Evolutionary conservation across 1,140 invertebrate genomes (phyloP).

Genomic region (Brachionus calyciflorus): DNA sequence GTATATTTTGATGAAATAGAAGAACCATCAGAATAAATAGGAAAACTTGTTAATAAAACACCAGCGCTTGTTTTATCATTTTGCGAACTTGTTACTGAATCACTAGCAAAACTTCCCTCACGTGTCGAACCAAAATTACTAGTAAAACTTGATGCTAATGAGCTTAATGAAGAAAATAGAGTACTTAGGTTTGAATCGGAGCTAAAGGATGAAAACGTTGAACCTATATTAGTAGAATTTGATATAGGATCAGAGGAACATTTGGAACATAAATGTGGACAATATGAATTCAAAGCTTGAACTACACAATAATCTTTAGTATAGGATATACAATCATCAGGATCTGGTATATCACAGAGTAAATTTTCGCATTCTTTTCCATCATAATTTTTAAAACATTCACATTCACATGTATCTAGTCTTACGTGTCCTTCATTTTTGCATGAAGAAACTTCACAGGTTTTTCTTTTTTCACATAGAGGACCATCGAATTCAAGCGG

Average conservation of each 20-base stretch:
- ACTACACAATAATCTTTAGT: neutral
- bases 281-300: neutral
- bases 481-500: neutral
- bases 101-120: no score
- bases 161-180: no score
- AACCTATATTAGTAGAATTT: no score
- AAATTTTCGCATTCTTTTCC: constrained; percentile 21
- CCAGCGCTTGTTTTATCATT: no score
- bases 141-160: no score
- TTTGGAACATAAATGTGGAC: constrained; percentile 1
- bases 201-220: no score
- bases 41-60: no score
- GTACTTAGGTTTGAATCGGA: no score
- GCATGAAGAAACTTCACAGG: neutral
- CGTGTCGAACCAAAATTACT: no score
- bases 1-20: no score
- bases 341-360: constrained; percentile 7
- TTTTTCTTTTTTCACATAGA: constrained; percentile 21
- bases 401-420: constrained; percentile 19
- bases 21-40: no score
- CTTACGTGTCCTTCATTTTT: constrained; percentile 2
- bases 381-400: constrained; percentile 23
- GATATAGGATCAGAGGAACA: neutral
- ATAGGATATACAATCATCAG: neutral
- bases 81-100: no score